Base-by-base conservation (phyloP, 2,888 invertebrate genomes). In the Clepsis dumicolana region DNA sequence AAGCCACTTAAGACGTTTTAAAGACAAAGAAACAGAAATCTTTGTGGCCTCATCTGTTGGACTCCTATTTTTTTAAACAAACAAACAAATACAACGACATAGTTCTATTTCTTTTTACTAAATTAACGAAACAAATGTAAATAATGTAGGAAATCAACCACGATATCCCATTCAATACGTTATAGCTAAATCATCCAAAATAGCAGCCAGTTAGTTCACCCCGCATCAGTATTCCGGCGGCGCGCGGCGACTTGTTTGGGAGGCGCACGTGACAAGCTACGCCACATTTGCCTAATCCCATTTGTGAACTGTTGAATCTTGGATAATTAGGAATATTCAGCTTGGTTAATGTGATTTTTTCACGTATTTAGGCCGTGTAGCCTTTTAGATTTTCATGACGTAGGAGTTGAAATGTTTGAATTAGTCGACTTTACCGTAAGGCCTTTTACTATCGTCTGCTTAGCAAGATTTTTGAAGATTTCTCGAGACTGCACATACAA, bases 161-260 rank as follows among this genome's bases (percentile, higher is more conserved):
- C 24, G n/a, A n/a, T n/a, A 60, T 52, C 35, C 12, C 3, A 8
- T 16, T 61, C 54, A 56, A 48, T 44, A 35, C n/a, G 35, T 62
- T 56, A 66, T 56, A 25, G 25, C 25, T 48, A 48, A 35, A 66
- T 48, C 44, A 61, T 32, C 48, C 35, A 41, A 48, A 64, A 61
- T 41, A 27, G 27, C 27, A 24, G 38, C 16, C n/a, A 5, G 38
- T 16, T 52, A 5, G 38, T 16, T 52, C 29, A 25, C 14, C 50
- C 27, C 21, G 50, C 56, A 67, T 63, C 62, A 63, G 63, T 63
- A 67, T 67, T 63, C 63, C 10, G 50, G 16, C 4, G 25, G 25
- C 65, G 59, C 35, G 29, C 53, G 60, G 41, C 32, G 32, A 25
- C 38, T 57, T 50, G 38, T 65, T 60, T 53, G 24, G 60, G 12